Conservation (phyloP, 2,888 invertebrate genomes). For the Argyresthia goedartella region DNA sequence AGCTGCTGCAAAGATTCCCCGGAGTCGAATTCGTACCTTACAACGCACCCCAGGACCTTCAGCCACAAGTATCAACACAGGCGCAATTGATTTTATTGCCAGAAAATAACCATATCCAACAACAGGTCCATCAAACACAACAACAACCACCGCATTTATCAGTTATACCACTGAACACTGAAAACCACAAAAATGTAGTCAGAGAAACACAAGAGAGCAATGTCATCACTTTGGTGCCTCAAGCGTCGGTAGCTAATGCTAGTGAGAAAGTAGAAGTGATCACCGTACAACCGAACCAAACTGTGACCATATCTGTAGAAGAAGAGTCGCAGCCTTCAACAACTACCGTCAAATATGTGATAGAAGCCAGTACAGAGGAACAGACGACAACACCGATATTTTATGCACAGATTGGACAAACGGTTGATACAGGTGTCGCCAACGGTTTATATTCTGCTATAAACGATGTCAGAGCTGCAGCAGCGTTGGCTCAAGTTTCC, state of each 20-base stretch:
- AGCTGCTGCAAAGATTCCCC: slow-evolving; percentile 46
- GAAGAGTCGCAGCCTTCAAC: slow-evolving; percentile 36
- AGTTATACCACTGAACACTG: slow-evolving; percentile 19
- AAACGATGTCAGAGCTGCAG: slow-evolving; percentile 71
- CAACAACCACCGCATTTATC: slow-evolving; percentile 30
- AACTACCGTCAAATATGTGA: slow-evolving; percentile 38
- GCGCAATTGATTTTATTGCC: slow-evolving; percentile 12
- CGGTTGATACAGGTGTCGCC: slow-evolving; percentile 41
- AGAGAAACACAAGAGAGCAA: slow-evolving; percentile 49
- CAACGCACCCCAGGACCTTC: slow-evolving; percentile 30
- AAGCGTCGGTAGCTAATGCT: slow-evolving; percentile 28
- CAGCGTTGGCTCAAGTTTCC: slow-evolving; percentile 70
- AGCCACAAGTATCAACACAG: slow-evolving; percentile 24
- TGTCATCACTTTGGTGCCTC: slow-evolving; percentile 37
- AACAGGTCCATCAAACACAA: slow-evolving; percentile 16
- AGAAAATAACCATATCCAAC: neutral
- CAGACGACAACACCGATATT: slow-evolving; percentile 51
- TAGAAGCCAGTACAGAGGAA: slow-evolving; percentile 34
- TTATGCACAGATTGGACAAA: slow-evolving; percentile 58
- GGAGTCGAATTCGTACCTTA: slow-evolving; percentile 57
- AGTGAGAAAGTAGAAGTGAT: slow-evolving; percentile 35
- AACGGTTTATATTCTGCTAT: slow-evolving; percentile 70
- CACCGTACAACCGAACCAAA: slow-evolving; percentile 21
- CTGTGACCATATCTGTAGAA: slow-evolving; percentile 30
- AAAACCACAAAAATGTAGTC: slow-evolving; percentile 38